phyloP scores from a whole-genome alignment of 2,797 vertebrate genomes.

The Rachycentron canadum region DNA sequence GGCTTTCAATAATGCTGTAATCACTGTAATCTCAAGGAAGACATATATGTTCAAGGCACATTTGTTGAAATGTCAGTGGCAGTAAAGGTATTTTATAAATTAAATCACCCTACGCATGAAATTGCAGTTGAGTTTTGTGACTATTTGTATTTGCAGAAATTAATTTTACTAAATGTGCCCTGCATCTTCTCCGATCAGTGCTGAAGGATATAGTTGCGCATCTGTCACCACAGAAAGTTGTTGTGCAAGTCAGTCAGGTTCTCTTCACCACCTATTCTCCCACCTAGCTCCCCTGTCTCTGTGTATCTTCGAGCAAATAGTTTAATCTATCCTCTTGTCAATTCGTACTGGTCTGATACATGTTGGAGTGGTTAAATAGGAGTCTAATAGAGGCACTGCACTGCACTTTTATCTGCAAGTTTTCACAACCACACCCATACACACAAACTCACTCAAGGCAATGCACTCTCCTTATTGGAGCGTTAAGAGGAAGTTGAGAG shows the following conservation, averaged over 20 bases:
- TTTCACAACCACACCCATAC: slow-evolving; percentile 36
- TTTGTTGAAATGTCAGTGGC: not conserved
- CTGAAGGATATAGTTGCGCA: not conserved
- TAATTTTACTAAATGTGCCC: not conserved
- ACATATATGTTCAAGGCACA: not conserved
- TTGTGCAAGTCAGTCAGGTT: slow-evolving; percentile 2
- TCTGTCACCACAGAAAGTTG: slow-evolving; percentile 7
- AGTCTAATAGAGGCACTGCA: slow-evolving; percentile 25
- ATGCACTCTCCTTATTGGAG: slow-evolving; percentile 50
- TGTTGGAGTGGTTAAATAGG: slow-evolving; percentile 41
- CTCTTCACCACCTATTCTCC: not conserved
- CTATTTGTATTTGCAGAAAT: slow-evolving; percentile 14
- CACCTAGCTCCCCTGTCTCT: not conserved
- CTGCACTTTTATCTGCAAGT: slow-evolving; percentile 51
- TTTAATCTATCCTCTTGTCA: slow-evolving; percentile 33
- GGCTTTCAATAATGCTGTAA: slow-evolving; percentile 9
- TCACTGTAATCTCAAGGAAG: slow-evolving; percentile 9
- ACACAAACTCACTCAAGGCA: slow-evolving; percentile 39
- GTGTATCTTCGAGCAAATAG: not conserved
- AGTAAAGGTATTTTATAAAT: too few species aligned
- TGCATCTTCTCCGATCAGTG: not conserved
- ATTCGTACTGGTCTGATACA: slow-evolving; percentile 35
- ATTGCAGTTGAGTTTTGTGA: slow-evolving; percentile 7
- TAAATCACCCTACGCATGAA: not conserved
- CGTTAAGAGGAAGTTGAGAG: slow-evolving; percentile 68